Conservation (phyloP, 2,113 vertebrate genomes). For the Dasyurus viverrinus region DNA sequence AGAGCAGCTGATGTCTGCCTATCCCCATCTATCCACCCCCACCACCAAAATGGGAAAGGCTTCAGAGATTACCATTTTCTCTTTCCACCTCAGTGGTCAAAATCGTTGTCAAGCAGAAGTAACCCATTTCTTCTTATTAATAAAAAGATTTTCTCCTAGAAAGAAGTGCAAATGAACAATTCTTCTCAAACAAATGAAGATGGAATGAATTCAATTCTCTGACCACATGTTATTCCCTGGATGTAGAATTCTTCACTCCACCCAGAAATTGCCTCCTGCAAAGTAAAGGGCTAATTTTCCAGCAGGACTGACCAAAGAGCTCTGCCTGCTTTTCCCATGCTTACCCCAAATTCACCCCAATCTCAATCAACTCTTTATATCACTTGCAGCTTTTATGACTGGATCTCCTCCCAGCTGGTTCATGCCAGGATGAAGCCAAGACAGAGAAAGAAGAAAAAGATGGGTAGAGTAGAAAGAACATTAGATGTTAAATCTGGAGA, state of each 20-base stretch:
- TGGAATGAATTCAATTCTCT: neutral
- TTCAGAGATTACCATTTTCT: neutral
- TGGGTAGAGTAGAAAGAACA: neutral
- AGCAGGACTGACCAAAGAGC: neutral
- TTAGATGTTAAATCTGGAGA: neutral
- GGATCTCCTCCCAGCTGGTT: neutral
- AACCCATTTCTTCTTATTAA: neutral
- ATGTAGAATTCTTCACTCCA: neutral
- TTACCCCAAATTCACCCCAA: neutral
- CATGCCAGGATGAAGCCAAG: neutral
- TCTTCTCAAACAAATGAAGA: slow-evolving; percentile 15
- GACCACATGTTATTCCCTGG: neutral
- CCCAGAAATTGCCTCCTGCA: neutral
- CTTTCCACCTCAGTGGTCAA: neutral
- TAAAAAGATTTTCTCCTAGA: slow-evolving; percentile 27
- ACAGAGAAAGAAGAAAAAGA: neutral
- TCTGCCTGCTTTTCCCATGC: neutral
- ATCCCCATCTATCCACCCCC: neutral
- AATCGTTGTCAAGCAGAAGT: slow-evolving; percentile 38
- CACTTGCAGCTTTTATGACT: neutral
- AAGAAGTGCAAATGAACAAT: slow-evolving; percentile 26
- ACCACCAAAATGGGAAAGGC: neutral
- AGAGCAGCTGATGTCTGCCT: neutral
- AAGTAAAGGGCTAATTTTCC: neutral
- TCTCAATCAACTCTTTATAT: neutral